Evolutionary conservation across 2,888 invertebrate species (phyloP), one percentile per base, ranked within the genome.

Genomic region (Hydrotaea diabolus): DNA sequence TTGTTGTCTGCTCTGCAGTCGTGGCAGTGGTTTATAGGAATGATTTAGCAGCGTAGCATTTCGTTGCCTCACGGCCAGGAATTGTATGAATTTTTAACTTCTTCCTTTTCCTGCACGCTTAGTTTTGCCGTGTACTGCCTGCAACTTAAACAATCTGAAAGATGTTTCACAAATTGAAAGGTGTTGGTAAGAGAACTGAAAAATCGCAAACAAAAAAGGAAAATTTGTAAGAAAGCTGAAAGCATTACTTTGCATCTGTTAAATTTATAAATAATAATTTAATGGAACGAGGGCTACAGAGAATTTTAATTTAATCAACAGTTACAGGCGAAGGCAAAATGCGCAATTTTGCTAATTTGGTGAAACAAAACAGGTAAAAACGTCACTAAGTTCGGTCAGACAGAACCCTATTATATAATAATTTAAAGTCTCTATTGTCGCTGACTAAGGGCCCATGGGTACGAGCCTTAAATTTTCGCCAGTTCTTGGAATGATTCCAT

Each of bases 11-110:
- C n/a, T n/a, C 21, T 17, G 39, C 3, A 43, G 57, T 59, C 15
- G 55, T 73, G 21, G 21, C 43, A 71, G 15, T 71, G 71, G 49
- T 66, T 66, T 73, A 57, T 73, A n/a, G 36, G 57, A 21, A 57
- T 73, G 73, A 73, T 57, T 73, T 73, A 73, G 57, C 57, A 39
- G n/a, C 59, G 64, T 36, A 7, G 36, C 31, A 36, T 39, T 55
- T 36, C 13, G 31, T 11, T 55, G 55, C 39, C 57, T 15, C 8
- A 17, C 23, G 23, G 73, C 73, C 53, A 73, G 0, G 19, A 73
- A 59, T 59, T 73, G 57, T 73, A 36, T 73, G 55, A 36, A 73
- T 55, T 57, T 73, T 73, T 73, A 57, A 55, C 55, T 73, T 53
- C 55, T 13, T 57, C 39, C n/a, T 31, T 31, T 7, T 43, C 2